Percentiles rank a stretch among this genome's conserved stretches.
phyloP scores from a whole-genome alignment of 2,797 vertebrate species.

The Muscicapa comitata region DNA sequence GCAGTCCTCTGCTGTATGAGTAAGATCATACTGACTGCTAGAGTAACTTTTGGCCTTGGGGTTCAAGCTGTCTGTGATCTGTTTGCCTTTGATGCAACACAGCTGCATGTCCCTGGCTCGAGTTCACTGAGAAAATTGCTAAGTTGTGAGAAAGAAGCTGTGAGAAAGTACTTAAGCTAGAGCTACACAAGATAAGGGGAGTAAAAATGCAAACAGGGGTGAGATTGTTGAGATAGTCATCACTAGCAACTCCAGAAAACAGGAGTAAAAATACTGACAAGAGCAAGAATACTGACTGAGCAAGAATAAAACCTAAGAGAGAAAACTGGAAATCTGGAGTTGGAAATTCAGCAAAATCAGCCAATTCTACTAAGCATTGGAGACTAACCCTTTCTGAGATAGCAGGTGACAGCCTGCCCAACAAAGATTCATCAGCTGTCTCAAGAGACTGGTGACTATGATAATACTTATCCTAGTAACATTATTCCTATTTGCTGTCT shows the following conservation, averaged over 20 bases:
- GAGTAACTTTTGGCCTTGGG: neutral
- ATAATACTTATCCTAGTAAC: neutral
- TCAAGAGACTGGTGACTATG: neutral
- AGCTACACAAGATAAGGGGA: neutral
- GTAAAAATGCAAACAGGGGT: neutral
- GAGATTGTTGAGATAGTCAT: neutral
- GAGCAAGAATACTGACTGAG: neutral
- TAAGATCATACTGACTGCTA: neutral
- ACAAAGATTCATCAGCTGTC: neutral
- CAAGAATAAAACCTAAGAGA: neutral
- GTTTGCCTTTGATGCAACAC: neutral
- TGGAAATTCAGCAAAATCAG: neutral
- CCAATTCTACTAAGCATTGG: neutral
- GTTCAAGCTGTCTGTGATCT: neutral
- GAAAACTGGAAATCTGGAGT: neutral
- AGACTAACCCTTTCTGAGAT: neutral
- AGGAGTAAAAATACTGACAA: neutral
- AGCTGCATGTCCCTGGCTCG: slow-evolving; percentile 34
- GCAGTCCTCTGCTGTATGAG: neutral
- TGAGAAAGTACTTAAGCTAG: slow-evolving; percentile 15
- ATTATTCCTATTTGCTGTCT: neutral
- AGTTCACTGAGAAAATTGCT: neutral
- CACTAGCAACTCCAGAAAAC: neutral
- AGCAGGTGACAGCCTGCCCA: neutral
- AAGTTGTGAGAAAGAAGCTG: slow-evolving; percentile 11